phyloP scores from a whole-genome alignment of 2,888 invertebrate genomes.

The Metellina segmentata region DNA sequence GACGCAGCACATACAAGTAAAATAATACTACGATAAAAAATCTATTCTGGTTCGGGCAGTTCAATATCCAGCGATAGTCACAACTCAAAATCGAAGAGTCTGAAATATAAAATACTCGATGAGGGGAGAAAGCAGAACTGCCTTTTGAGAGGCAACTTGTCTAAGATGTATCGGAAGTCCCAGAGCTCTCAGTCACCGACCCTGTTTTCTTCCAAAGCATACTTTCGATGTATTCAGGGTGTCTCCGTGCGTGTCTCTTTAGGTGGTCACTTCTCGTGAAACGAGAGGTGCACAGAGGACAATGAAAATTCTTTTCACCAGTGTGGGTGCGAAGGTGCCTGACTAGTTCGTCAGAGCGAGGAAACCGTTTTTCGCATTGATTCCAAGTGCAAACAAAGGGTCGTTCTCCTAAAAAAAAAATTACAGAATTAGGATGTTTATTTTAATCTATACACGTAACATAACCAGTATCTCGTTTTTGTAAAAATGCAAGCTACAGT shows the following conservation, averaged over 20 bases:
- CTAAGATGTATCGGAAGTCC: no score
- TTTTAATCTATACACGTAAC: no score
- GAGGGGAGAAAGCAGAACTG: not conserved
- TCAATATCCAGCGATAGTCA: not conserved
- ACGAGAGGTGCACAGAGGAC: constrained; percentile 85
- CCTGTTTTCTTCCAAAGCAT: constrained; percentile 80
- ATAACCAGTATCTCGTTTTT: no score
- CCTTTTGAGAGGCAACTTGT: not conserved
- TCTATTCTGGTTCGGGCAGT: not conserved
- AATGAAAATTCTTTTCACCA: constrained; percentile 86
- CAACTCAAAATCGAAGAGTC: no score
- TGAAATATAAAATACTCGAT: no score
- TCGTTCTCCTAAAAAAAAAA: constrained; percentile 83
- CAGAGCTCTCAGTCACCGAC: constrained; percentile 78
- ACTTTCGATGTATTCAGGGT: constrained; percentile 85
- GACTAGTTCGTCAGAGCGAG: constrained; percentile 86
- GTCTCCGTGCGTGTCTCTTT: constrained; percentile 85
- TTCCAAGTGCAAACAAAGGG: constrained; percentile 86
- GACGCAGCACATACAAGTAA: not conserved
- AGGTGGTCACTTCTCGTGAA: constrained; percentile 86
- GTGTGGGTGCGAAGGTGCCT: constrained; percentile 86
- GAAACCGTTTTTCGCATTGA: constrained; percentile 85
- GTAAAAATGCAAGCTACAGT: no score
- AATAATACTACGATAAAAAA: not conserved
- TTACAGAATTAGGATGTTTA: not conserved